Base-by-base conservation (phyloP, 2,888 invertebrate species). In the Spicauda simplicius region DNA sequence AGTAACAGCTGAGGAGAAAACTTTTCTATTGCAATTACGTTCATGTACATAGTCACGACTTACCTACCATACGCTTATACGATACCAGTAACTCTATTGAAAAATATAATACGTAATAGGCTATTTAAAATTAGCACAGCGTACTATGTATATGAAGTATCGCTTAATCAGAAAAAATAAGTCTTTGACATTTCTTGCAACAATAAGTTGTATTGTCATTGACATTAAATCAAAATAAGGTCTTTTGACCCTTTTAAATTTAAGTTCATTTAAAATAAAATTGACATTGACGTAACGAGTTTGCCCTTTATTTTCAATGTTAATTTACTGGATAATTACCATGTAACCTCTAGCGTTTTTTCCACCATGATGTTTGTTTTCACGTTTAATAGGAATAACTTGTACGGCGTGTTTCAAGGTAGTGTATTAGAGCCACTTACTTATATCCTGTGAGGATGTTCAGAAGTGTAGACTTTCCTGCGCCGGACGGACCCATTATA, bases 401-500 rank as follows among this genome's bases (percentile, higher is more conserved):
- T 20, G 25, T 10, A 14, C 2, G 57, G 52, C n/a, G 52, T 64
- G 37, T 52, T 52, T 7, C 64, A 59, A 59, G 53, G 64, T 53
- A 57, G 50, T 52, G 8, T 53, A 10, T 30, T 61, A 45, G 55
- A n/a, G 12, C 57, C 54, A 95, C 96, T 95, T 92, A 98, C 98
- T 96, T 98, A 94, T 98, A 98, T 85, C 98, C 98, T 19, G 98
- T 98, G 72, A 98, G 95, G 77, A 98, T 98, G 84, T 98, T 98
- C 84, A 98, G 96, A 18, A 98, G 94, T 0, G 98, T 98, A 61
- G 98, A 98, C 90, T 98, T 98, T 76, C 98, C 97, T 66, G 97
- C 98, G 37, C 99, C 99, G 0, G 98, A 98, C 52, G 99, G 99
- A 14, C 99, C 99, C 98, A 99, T 99, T 81, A 99, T 98, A 75